phyloP scores from a whole-genome alignment of 2,888 invertebrate genomes.

The Drosophila demipolita region DNA sequence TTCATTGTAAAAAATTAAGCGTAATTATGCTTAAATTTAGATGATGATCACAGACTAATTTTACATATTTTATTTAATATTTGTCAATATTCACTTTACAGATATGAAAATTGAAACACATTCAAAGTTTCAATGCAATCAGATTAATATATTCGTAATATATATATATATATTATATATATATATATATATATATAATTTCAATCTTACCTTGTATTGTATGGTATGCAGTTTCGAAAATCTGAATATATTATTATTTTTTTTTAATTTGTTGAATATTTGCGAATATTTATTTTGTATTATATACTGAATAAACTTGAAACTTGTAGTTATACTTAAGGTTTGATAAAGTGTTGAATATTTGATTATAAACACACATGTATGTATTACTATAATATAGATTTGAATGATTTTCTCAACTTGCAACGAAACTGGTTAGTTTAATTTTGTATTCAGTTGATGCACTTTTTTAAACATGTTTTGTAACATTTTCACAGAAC shows the following conservation, averaged over 20 bases:
- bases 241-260: conserved; percentile 15
- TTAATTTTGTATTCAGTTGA: conserved; percentile 18
- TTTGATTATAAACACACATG: conserved; percentile 6
- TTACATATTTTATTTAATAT: neutral
- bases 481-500: conserved; percentile 50
- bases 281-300: conserved; percentile 22
- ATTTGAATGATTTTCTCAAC: neutral
- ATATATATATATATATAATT: neutral
- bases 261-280: conserved; percentile 14
- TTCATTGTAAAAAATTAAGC: neutral
- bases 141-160: neutral
- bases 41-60: neutral
- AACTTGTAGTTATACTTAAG: conserved; percentile 10
- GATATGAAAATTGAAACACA: neutral
- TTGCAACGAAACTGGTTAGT: conserved; percentile 6
- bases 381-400: neutral
- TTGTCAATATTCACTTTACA: too few species aligned
- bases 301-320: conserved; percentile 11
- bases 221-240: conserved; percentile 7
- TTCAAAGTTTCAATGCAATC: neutral
- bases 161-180: neutral
- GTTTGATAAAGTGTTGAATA: conserved; percentile 13
- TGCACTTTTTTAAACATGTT: conserved; percentile 20
- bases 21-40: neutral
- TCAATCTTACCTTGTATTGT: conserved; percentile 35